A percentile compares a stretch with the other conserved stretches of the same genome.
Conservation (phyloP, 2,113 vertebrate species). For the Caloenas nicobarica region DNA sequence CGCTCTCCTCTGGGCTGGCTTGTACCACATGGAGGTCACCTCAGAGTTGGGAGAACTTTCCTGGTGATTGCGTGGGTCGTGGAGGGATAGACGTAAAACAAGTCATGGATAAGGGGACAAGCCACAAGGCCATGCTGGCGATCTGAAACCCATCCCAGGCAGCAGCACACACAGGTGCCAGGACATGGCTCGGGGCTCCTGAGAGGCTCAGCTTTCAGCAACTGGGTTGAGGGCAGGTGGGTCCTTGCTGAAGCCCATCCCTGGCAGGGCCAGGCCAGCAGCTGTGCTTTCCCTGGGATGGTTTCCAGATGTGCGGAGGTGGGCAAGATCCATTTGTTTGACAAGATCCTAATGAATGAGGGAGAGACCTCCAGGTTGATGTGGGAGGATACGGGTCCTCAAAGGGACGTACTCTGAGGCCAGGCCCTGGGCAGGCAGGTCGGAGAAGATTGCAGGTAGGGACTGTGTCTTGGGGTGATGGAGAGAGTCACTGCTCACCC, state of each 20-base stretch:
- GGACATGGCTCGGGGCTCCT: accelerated
- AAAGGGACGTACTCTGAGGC: accelerated
- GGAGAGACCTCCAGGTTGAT: accelerated
- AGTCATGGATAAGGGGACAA: background rate
- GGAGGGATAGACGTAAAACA: background rate
- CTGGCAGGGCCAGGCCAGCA: background rate
- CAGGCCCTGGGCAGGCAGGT: background rate
- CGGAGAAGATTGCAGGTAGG: accelerated
- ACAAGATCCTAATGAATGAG: background rate
- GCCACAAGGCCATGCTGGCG: accelerated
- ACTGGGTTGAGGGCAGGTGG: accelerated
- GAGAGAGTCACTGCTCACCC: background rate
- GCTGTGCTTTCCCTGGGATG: background rate
- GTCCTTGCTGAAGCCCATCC: background rate
- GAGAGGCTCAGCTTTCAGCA: accelerated
- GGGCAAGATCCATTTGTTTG: background rate
- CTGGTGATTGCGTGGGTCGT: accelerated
- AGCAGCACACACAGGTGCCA: accelerated
- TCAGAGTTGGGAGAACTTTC: background rate
- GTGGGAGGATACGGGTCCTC: background rate
- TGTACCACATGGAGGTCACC: accelerated
- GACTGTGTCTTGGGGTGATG: background rate
- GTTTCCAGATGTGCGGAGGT: background rate
- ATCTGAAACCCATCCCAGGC: background rate
- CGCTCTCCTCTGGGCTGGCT: background rate